Conservation (phyloP, 2,888 invertebrate species). For the Schrankia costaestrigalis region DNA sequence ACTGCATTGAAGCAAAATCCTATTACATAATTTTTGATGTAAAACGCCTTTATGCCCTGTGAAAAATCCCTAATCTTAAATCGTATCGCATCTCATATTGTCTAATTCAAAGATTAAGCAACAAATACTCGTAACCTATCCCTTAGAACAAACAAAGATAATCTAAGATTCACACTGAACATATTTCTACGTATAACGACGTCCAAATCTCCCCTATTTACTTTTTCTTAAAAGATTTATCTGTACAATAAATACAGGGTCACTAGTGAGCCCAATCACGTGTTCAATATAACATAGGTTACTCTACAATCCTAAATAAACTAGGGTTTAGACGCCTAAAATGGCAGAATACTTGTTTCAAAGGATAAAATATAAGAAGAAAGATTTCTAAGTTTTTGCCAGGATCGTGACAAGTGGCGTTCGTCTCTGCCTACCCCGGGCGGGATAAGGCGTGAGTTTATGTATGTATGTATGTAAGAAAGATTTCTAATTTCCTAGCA, state of each 20-base stretch:
- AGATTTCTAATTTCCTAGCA: too few species aligned
- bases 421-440: too few species aligned
- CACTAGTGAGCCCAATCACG: conserved; percentile 63
- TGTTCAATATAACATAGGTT: conserved; percentile 48
- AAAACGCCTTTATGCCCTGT: too few species aligned
- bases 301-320: conserved; percentile 67
- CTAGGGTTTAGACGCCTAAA: conserved; percentile 50
- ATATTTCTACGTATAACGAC: conserved; percentile 37
- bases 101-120: conserved; percentile 5
- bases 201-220: conserved; percentile 46
- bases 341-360: conserved; percentile 37
- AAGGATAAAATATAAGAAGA: conserved; percentile 18
- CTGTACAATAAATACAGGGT: conserved; percentile 61
- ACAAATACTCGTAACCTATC: conserved; percentile 18
- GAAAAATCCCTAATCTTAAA: too few species aligned
- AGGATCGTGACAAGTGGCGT: too few species aligned
- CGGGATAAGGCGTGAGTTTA: too few species aligned
- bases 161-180: conserved; percentile 34
- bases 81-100: too few species aligned
- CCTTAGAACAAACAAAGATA: conserved; percentile 18
- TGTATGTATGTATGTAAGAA: too few species aligned
- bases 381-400: too few species aligned
- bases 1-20: too few species aligned
- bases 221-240: conserved; percentile 66
- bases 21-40: too few species aligned